A percentile compares a stretch with the other conserved stretches of the same genome.
Evolutionary conservation across 1,140 invertebrate genomes (phyloP).

Genomic region (Drosophila littoralis): DNA sequence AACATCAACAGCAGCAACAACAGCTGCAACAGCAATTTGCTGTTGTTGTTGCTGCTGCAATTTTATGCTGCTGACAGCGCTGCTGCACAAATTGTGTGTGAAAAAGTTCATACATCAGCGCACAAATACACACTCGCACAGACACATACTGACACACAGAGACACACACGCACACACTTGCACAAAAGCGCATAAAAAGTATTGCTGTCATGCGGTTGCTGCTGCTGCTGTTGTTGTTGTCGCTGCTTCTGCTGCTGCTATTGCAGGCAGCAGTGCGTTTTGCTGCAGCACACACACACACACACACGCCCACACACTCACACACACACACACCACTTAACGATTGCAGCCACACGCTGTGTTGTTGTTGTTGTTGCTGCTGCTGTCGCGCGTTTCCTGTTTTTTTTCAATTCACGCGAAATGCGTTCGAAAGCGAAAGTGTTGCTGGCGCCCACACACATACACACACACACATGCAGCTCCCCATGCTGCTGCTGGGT

Average conservation of each 20-base stretch:
- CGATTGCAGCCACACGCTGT: constrained; percentile 53
- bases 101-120: constrained; percentile 64
- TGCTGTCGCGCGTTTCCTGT: constrained; percentile 13
- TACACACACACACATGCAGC: constrained; percentile 21
- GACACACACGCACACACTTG: constrained; percentile 36
- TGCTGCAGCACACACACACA: constrained; percentile 51
- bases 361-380: constrained; percentile 35
- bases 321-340: constrained; percentile 24
- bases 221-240: constrained; percentile 43
- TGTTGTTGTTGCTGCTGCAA: constrained; percentile 22
- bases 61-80: constrained; percentile 51
- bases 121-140: constrained; percentile 26
- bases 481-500: constrained; percentile 43
- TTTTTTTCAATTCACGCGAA: constrained; percentile 71
- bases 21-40: background rate
- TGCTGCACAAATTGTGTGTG: constrained; percentile 73
- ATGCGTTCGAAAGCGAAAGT: constrained; percentile 78
- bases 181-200: constrained; percentile 76
- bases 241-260: constrained; percentile 49
- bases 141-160: constrained; percentile 45
- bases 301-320: constrained; percentile 5
- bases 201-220: constrained; percentile 68
- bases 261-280: constrained; percentile 75
- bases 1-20: background rate
- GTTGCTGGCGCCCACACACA: constrained; percentile 61